Base-by-base conservation (phyloP, 1,140 invertebrate genomes). In the Galleria mellonella region DNA sequence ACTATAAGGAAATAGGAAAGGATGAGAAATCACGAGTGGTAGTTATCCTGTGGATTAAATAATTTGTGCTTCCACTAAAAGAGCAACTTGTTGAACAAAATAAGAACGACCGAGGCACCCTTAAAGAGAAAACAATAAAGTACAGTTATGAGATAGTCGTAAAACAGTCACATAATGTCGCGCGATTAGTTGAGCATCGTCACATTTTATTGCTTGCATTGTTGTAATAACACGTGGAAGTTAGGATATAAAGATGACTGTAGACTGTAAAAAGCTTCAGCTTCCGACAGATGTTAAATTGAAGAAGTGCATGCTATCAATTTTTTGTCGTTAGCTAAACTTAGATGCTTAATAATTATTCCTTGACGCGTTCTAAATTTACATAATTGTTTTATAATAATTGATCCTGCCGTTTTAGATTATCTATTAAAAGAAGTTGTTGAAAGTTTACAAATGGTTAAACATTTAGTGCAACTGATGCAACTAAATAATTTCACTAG, bases 111-210 rank as follows among this genome's bases (percentile, higher is more conserved):
- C 6, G 6, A 23, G 17, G 17, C 17, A 17, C 14, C n/a, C 35
- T 7, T 1, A 17, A 15, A 14, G 48, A 46, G 51, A 55, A 43
- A 41, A 40, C 55, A 40, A 51, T 70, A 56, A 64, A 43, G 52
- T 43, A 35, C 41, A 37, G 51, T 51, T 38, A 51, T 40, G 55
- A 53, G 48, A 36, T 32, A 43, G 33, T 54, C 58, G 57, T 71
- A 58, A 71, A 68, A 66, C 51, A 57, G 53, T 59, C 49, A 40
- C 42, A 56, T 64, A 67, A 62, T 72, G 58, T 54, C 43, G 50
- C 50, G 54, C 51, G 69, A 75, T 75, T 69, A 69, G 55, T 38
- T 53, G 44, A 58, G 55, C 53, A 47, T 56, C 52, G 43, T 62
- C 57, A 68, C 49, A 49, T 66, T 56, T 66, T 60, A 69, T 64